Base-by-base conservation (phyloP, 2,113 vertebrate genomes). In the Eolophus roseicapilla region DNA sequence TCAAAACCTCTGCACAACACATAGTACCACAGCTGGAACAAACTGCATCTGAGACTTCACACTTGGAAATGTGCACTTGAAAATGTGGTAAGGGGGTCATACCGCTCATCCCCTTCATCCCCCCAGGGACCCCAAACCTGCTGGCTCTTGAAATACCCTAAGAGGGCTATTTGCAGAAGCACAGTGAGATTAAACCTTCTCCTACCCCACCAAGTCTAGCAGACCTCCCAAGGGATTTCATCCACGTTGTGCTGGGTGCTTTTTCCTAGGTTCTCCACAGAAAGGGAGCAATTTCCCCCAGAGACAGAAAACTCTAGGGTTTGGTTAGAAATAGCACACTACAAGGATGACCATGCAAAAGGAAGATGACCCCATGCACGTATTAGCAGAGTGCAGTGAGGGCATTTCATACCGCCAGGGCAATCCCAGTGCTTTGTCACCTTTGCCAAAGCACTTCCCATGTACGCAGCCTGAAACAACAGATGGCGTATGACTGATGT, bases 161-260 rank as follows among this genome's bases (percentile, higher is more conserved):
- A 65, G 17, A 28, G 11, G 10, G 41, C 25, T 71, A 4, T 60
- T 37, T 18, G 24, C 53, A 73, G 23, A 60, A 33, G 35, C 15
- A 3, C 1, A 2, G 33, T 8, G 29, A 44, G 7, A 37, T 7
- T 33, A 10, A 2, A 23, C 70, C 43, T 90, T 39, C 77, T 63
- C 28, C 44, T 17, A 12, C 2, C 39, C 75, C 8, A 0, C 13
- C 37, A 27, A 0, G 31, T 18, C 89, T 14, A 0, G 2, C 9
- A 46, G 31, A 55, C 29, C 29, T 75, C n/a, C 86, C 15, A n/a
- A 53, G 19, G 50, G 43, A 69, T 77, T 78, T 31, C 41, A 46
- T 9, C 35, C 57, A 12, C 2, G 2, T 0, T 2, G n/a, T 19
- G 35, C 28, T 49, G 13, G 2, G 6, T 14, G 41, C 76, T 67